A percentile compares a stretch with the other conserved stretches of the same genome.
Conservation (phyloP, 2,797 vertebrate genomes). For the Rhodeus uyekii region DNA sequence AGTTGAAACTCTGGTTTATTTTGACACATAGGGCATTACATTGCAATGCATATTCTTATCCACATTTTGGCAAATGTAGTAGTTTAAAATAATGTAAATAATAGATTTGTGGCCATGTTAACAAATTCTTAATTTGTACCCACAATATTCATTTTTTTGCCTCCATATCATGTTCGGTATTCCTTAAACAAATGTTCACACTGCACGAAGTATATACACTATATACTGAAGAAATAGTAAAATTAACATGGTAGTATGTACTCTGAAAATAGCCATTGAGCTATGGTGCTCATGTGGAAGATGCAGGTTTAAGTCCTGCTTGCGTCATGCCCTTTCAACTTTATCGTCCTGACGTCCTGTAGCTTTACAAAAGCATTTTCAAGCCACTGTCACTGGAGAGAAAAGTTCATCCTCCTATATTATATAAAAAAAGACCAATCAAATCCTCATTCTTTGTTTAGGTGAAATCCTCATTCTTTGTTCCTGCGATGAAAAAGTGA, state of each 20-base stretch:
- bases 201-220: neutral
- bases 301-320: neutral
- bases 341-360: neutral
- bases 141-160: neutral
- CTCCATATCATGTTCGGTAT: neutral
- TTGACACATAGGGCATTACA: neutral
- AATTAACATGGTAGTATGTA: neutral
- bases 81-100: too few relatives aligned
- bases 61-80: neutral
- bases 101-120: too few relatives aligned
- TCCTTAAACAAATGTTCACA: neutral
- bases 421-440: constrained; percentile 4
- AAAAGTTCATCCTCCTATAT: neutral
- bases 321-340: neutral
- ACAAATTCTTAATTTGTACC: neutral
- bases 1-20: neutral
- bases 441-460: constrained; percentile 45
- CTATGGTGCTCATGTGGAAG: neutral
- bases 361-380: neutral
- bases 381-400: neutral
- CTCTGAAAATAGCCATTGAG: constrained; percentile 14
- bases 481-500: constrained; percentile 64
- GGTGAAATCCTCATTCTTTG: constrained; percentile 34
- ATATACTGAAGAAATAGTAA: neutral
- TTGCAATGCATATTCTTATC: neutral